Percentiles rank a stretch among this genome's conserved stretches.
phyloP scores from a whole-genome alignment of 2,113 vertebrate genomes.

The Podiceps cristatus region DNA sequence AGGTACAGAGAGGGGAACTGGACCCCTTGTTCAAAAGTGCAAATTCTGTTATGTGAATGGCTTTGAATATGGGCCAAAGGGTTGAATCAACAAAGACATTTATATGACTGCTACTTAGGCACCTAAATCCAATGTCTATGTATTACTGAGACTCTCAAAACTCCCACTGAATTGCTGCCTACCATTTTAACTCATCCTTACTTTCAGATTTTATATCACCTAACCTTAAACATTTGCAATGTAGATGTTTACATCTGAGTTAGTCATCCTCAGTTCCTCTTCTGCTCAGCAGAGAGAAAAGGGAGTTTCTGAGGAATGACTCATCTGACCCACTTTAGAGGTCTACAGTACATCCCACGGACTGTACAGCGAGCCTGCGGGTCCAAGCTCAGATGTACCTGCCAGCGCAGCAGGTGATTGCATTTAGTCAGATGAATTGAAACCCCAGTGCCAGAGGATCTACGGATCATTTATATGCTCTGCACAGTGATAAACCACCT shows the following conservation, averaged over 20 bases:
- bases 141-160: neutral
- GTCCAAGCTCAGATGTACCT: neutral
- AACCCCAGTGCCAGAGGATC: neutral
- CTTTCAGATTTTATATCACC: neutral
- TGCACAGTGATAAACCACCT: neutral
- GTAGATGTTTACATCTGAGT: neutral
- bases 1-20: fast-evolving
- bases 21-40: neutral
- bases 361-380: neutral
- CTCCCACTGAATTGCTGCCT: neutral
- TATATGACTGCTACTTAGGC: neutral
- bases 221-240: neutral
- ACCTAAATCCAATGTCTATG: neutral
- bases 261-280: neutral
- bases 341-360: neutral
- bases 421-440: neutral
- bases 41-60: neutral
- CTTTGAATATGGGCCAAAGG: neutral
- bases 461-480: neutral
- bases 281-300: neutral
- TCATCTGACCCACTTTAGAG: constrained; percentile 36
- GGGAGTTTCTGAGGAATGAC: constrained; percentile 22
- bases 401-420: neutral
- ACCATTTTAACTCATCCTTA: neutral
- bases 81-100: neutral